A percentile compares a stretch with the other conserved stretches of the same genome.
phyloP scores from a whole-genome alignment of 1,140 invertebrate genomes.

The Idris sp. region DNA sequence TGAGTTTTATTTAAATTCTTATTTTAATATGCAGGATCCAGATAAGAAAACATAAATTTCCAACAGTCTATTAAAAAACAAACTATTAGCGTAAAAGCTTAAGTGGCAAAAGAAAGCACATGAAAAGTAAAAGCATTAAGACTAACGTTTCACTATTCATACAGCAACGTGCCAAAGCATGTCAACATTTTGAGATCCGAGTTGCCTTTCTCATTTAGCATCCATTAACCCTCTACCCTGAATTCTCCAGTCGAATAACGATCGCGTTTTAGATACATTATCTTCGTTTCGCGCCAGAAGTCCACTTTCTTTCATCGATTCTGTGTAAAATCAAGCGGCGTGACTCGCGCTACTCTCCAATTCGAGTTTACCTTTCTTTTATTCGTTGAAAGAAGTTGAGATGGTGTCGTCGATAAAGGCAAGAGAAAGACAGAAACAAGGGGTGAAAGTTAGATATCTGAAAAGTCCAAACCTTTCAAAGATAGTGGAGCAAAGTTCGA shows the following conservation, averaged over 20 bases:
- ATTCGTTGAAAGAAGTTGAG: slow-evolving; percentile 59
- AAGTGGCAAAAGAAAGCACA: slow-evolving; percentile 4
- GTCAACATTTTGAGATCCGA: slow-evolving; percentile 34
- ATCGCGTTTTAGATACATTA: slow-evolving; percentile 56
- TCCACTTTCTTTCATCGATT: slow-evolving; percentile 54
- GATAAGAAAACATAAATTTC: background rate
- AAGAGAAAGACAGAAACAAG: slow-evolving; percentile 23
- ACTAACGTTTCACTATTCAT: slow-evolving; percentile 14
- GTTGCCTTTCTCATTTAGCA: slow-evolving; percentile 49
- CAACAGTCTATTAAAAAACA: slow-evolving; percentile 23
- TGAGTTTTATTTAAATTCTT: too few relatives aligned
- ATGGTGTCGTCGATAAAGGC: slow-evolving; percentile 60
- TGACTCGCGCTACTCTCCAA: slow-evolving; percentile 49
- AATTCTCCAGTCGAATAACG: slow-evolving; percentile 21
- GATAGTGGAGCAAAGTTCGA: slow-evolving; percentile 63
- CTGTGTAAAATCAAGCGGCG: slow-evolving; percentile 58
- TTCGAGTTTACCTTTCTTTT: slow-evolving; percentile 61
- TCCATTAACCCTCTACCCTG: slow-evolving; percentile 50
- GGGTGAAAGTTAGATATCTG: slow-evolving; percentile 59
- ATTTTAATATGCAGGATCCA: too few relatives aligned
- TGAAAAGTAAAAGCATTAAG: slow-evolving; percentile 27
- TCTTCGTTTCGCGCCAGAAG: slow-evolving; percentile 40
- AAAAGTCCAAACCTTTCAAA: slow-evolving; percentile 67
- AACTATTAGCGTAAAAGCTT: slow-evolving; percentile 7
- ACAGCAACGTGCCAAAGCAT: slow-evolving; percentile 28